Evolutionary conservation across 2,113 vertebrate genomes (phyloP), one percentile per base, ranked within the genome.

Genomic region (Bettongia penicillata): DNA sequence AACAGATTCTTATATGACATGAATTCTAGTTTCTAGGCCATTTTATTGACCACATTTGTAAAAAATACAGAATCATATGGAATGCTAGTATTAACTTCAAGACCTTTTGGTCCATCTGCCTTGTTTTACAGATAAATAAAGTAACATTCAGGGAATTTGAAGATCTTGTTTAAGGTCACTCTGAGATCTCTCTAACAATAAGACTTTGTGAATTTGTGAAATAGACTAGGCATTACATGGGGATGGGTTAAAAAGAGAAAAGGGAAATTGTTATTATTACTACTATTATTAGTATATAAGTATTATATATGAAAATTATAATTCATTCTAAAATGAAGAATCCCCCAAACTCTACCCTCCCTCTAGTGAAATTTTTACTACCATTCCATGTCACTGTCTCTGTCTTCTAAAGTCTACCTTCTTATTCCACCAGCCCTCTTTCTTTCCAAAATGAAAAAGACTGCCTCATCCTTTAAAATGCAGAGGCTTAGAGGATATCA

Each of bases 381-480:
- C 0, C 68, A 43, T 43, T 43, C 68, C n/a, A 84, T 84, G 7
- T 43, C 7, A 43, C n/a, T 84, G 68, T 84, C 37, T 84, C 16
- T 14, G 22, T 68, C 31, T 68, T 37, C 61, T 0, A 84, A 84
- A 19, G 0, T 84, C 37, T n/a, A 19, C 0, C 37, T 37, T 77
- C 22, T 84, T 43, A 43, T 8, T 84, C 68, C 16, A 93, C 2
- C 49, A 84, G 92, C 14, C 95, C 68, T 37, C 55, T 96, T 68
- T 50, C 90, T 77, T 77, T 90, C 11, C 43, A 55, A 93, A 90
- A 93, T 89, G 37, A 95, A 90, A 94, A 31, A 94, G 14, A 90
- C 90, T 49, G 91, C 23, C 53, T 14, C 93, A 50, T 23, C 31
- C 3, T 68, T 68, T 95, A 84, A 94, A 24, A 91, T 22, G 89